A percentile compares a stretch with the other conserved stretches of the same genome.
Conservation (phyloP, 2,888 invertebrate genomes). For the Synergus laeviventris region DNA sequence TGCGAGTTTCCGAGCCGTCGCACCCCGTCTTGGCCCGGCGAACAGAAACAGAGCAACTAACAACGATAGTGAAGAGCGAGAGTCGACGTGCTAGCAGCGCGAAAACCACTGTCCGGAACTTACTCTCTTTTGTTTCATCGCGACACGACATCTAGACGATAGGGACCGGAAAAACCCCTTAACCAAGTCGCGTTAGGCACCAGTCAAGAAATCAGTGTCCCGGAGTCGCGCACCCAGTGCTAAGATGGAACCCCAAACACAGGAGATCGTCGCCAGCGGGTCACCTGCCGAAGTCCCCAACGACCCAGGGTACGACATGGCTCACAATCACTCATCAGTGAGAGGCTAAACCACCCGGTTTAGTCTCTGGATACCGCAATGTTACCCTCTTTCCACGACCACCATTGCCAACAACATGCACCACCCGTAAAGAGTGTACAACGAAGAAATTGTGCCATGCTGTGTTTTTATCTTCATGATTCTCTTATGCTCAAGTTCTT, state of each 20-base stretch:
- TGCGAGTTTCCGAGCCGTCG: constrained; percentile 49
- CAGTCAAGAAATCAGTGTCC: constrained; percentile 18
- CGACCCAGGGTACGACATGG: constrained; percentile 90
- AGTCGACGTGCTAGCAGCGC: constrained; percentile 36
- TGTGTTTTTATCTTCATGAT: constrained; percentile 19
- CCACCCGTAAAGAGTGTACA: constrained; percentile 50
- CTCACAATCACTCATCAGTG: neutral
- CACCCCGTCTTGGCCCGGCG: constrained; percentile 44
- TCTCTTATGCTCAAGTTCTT: constrained; percentile 4
- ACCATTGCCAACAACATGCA: constrained; percentile 55
- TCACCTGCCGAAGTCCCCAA: constrained; percentile 95
- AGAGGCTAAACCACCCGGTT: constrained; percentile 8
- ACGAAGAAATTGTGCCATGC: constrained; percentile 25
- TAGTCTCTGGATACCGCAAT: constrained; percentile 39
- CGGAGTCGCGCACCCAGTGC: constrained; percentile 29
- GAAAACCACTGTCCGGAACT: neutral
- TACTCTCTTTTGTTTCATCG: neutral
- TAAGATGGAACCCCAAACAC: constrained; percentile 85
- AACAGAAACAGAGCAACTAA: constrained; percentile 43
- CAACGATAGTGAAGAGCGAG: constrained; percentile 42
- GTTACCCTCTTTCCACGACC: constrained; percentile 52
- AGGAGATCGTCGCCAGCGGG: constrained; percentile 86
- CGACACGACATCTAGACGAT: neutral
- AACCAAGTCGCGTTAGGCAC: neutral
- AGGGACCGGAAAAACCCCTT: neutral